Conservation (phyloP, 2,888 invertebrate species). For the Melinopterus prodromus region DNA sequence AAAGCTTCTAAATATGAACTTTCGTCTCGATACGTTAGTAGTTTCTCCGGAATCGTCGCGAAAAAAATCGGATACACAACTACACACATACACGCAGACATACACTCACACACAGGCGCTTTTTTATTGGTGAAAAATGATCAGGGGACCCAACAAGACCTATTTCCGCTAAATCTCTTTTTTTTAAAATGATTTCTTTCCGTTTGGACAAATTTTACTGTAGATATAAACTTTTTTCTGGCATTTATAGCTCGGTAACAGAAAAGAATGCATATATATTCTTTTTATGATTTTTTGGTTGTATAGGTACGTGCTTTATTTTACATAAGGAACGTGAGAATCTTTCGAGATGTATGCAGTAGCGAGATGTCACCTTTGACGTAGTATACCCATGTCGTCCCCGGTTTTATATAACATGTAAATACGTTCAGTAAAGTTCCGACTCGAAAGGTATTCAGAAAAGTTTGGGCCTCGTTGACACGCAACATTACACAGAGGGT, state of each 20-base stretch:
- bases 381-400: neutral
- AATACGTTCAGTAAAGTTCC: neutral
- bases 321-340: neutral
- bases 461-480: neutral
- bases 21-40: too few relatives aligned
- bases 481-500: neutral
- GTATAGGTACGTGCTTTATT: neutral
- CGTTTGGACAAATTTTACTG: neutral
- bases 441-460: neutral
- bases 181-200: neutral
- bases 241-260: neutral
- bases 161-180: too few relatives aligned
- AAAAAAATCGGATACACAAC: too few relatives aligned
- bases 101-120: too few relatives aligned
- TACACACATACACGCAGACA: too few relatives aligned
- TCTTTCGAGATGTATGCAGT: neutral
- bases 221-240: neutral
- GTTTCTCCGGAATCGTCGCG: too few relatives aligned
- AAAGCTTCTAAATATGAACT: too few relatives aligned
- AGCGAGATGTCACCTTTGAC: neutral
- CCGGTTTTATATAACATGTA: constrained; percentile 4
- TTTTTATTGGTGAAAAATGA: too few relatives aligned
- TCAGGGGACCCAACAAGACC: too few relatives aligned
- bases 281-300: neutral
- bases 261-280: neutral